Base-by-base conservation (phyloP, 2,113 vertebrate species). In the Barbus barbus region DNA sequence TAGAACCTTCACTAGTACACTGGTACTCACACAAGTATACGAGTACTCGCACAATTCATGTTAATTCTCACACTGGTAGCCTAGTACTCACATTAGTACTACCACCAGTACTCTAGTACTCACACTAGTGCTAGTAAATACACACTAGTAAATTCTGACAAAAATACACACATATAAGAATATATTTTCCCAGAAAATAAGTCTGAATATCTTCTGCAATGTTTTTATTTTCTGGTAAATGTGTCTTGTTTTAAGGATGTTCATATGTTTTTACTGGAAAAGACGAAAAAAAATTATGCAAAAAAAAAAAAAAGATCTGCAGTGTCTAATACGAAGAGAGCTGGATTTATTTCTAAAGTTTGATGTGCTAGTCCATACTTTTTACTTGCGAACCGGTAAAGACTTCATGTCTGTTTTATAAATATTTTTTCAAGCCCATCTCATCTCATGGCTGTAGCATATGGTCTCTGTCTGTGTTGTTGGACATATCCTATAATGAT, bases 401-500 rank as follows among this genome's bases (percentile, higher is more conserved):
- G 13, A 7, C 13, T 63, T 28, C 24, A 28, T 8, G 1, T 67
- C 65, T 46, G 9, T 73, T 44, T 73, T 14, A n/a, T 24, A n/a
- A 36, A n/a, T 24, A 5, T 44, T 44, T 24, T n/a, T 14, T n/a
- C 69, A 41, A 72, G 69, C 61, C 14, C 61, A 13, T 72, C 9
- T 24, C 38, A 12, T 72, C 22, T 36, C 36, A 72, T 44, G n/a
- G 69, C 36, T 1, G 22, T 24, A 26, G 38, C 31, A 67, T 3
- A 74, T n/a, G 18, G 22, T 61, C 8, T 41, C 36, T 20, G 58
- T 24, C 24, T 63, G n/a, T 41, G 53, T 24, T 18, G n/a, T 38
- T n/a, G 33, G 11, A n/a, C n/a, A n/a, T 22, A 38, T 60, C 31
- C 53, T 31, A 20, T 60, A 11, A 78, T 78, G 76, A 78, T 78